Percentiles rank a stretch among this genome's conserved stretches.
phyloP scores from a whole-genome alignment of 1,140 invertebrate species.

The Trichoplusia ni region DNA sequence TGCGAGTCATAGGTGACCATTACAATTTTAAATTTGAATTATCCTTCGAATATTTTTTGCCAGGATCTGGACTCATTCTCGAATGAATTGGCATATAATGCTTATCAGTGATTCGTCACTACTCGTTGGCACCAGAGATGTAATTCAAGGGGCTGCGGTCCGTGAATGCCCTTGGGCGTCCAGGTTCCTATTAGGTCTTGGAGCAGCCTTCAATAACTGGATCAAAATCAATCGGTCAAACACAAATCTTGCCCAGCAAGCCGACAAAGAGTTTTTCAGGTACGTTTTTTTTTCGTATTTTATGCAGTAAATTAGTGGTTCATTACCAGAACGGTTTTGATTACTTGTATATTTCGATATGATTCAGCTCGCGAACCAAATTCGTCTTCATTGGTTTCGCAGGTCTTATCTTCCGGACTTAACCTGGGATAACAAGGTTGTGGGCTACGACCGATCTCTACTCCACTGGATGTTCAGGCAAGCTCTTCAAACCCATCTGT shows the following conservation, averaged over 20 bases:
- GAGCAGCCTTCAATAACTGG: constrained; percentile 57
- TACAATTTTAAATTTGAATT: background rate
- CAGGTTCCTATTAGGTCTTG: constrained; percentile 53
- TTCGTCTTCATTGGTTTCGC: too few relatives aligned
- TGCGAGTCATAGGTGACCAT: too few relatives aligned
- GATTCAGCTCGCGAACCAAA: too few relatives aligned
- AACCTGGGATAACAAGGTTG: constrained; percentile 55
- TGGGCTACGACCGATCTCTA: constrained; percentile 55
- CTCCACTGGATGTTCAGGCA: constrained; percentile 74
- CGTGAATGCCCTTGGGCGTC: constrained; percentile 66
- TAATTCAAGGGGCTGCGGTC: constrained; percentile 55
- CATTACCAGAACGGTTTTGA: background rate
- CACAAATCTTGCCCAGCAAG: constrained; percentile 28
- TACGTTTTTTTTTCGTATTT: constrained; percentile 31
- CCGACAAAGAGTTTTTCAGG: constrained; percentile 66
- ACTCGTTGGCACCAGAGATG: constrained; percentile 56
- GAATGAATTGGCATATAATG: constrained; percentile 60
- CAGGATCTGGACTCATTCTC: constrained; percentile 69
- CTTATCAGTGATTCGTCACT: constrained; percentile 61
- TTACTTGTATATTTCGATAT: too few relatives aligned
- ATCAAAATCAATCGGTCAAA: constrained; percentile 47
- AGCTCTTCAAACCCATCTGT: constrained; percentile 57
- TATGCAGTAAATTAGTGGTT: background rate
- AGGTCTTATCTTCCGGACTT: constrained; percentile 72
- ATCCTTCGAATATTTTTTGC: background rate